phyloP scores from a whole-genome alignment of 2,888 invertebrate genomes.

The Diadegma fenestrale region DNA sequence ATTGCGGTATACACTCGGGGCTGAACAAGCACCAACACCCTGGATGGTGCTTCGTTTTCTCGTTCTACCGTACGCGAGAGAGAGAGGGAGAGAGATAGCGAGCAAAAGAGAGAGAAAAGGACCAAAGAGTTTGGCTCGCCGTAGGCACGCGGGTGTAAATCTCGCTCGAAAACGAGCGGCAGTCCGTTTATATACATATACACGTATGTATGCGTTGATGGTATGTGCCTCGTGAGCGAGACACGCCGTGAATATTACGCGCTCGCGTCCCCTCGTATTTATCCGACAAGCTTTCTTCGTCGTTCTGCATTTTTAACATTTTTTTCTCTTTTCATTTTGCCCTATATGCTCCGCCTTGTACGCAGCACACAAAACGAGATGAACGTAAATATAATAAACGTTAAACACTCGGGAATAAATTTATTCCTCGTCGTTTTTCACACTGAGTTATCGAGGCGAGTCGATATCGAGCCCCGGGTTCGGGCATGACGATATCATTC shows the following conservation, averaged over 20 bases:
- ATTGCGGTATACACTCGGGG: slow-evolving; percentile 63
- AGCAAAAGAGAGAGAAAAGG: slow-evolving; percentile 24
- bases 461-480: background rate
- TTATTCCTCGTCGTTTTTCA: slow-evolving; percentile 16
- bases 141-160: slow-evolving; percentile 68
- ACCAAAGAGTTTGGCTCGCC: slow-evolving; percentile 53
- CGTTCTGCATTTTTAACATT: slow-evolving; percentile 28
- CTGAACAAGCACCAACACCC: slow-evolving; percentile 50
- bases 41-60: slow-evolving; percentile 48
- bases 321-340: slow-evolving; percentile 4
- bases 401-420: slow-evolving; percentile 32
- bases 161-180: slow-evolving; percentile 65
- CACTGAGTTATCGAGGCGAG: background rate
- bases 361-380: slow-evolving; percentile 38
- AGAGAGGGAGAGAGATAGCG: slow-evolving; percentile 20
- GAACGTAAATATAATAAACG: slow-evolving; percentile 41
- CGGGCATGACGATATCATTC: background rate
- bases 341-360: slow-evolving; percentile 4
- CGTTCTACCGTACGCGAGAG: slow-evolving; percentile 11
- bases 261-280: slow-evolving; percentile 63
- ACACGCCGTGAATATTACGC: slow-evolving; percentile 61
- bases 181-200: slow-evolving; percentile 12
- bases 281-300: slow-evolving; percentile 62
- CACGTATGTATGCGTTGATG: background rate
- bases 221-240: slow-evolving; percentile 41